Evolutionary conservation across 2,797 vertebrate species (phyloP).

Genomic region (Eurystomus glaucurus): DNA sequence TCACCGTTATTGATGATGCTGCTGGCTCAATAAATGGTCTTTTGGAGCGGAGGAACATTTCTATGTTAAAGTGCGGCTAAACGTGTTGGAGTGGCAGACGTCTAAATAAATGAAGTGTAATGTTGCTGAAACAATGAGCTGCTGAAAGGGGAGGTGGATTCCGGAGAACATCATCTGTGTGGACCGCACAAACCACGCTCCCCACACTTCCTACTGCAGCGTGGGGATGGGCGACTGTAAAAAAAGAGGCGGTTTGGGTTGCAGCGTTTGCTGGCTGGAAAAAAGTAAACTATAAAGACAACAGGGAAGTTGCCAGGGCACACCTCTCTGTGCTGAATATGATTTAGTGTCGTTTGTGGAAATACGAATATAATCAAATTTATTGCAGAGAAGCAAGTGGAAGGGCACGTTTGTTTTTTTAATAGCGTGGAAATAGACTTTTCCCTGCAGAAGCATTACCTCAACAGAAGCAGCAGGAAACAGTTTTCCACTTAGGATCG

Average conservation of each 20-base stretch:
- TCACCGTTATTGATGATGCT: neutral
- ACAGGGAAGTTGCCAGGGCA: conserved; percentile 39
- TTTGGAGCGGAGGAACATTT: conserved; percentile 25
- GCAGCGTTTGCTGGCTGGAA: conserved; percentile 46
- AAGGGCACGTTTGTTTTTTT: conserved; percentile 8
- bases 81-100: conserved; percentile 9
- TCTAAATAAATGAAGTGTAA: conserved; percentile 37
- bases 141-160: conserved; percentile 40
- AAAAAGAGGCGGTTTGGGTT: conserved; percentile 25
- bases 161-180: conserved; percentile 17
- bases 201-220: neutral
- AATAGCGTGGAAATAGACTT: conserved; percentile 37
- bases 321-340: conserved; percentile 56
- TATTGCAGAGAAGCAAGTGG: conserved; percentile 1
- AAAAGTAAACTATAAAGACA: conserved; percentile 58
- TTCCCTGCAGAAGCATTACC: conserved; percentile 46
- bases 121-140: conserved; percentile 51
- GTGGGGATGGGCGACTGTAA: neutral
- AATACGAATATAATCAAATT: conserved; percentile 42
- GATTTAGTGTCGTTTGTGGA: conserved; percentile 49
- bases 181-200: conserved; percentile 55
- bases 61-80: conserved; percentile 21
- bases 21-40: neutral
- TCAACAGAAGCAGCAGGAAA: conserved; percentile 59
- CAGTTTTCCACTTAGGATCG: conserved; percentile 47